Evolutionary conservation across 2,888 invertebrate genomes (phyloP), one percentile per base, ranked within the genome.

Genomic region (Tiliacea citrago): DNA sequence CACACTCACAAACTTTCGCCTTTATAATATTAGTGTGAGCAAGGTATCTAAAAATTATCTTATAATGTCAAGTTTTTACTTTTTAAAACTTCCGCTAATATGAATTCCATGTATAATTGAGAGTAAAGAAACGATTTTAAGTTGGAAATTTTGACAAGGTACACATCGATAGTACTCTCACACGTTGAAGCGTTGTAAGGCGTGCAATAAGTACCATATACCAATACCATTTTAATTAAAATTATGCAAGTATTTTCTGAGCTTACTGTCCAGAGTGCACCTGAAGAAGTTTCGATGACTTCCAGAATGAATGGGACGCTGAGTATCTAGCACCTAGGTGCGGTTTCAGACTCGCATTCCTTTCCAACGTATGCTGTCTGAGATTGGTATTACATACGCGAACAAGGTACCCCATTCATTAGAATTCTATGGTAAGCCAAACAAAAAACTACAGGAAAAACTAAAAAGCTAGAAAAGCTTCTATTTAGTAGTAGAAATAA

Each of bases 301-400:
- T 77, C 49, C 9, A 77, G 55, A 65, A 39, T 49, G 21, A 49
- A 81, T 75, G 35, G 53, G 76, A 49, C 45, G 49, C 42, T 49
- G 35, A 55, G 58, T 68, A 49, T 29, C 18, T 68, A 55, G 57
- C 16, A 29, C 21, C 47, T 53, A 68, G 57, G 49, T 65, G 58
- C 8, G 24, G 47, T 55, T 63, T 18, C 8, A 51, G 42, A 61
- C 49, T 49, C 21, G 8, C 63, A 81, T 76, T 65, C 42, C 77
- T 60, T 10, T 68, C 24, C 13, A 24, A 68, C 16, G 24, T 55
- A 65, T 81, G 24, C 65, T 29, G 53, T 45, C 39, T 21, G 21
- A 65, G 35, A 61, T 65, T 65, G 35, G 49, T 65, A 68, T 61
- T 65, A 45, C 47, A 75, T 63, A 58, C 13, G 16, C 12, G 12